Evolutionary conservation across 2,113 vertebrate species (phyloP).

Genomic region (Phyllopteryx taeniolatus): DNA sequence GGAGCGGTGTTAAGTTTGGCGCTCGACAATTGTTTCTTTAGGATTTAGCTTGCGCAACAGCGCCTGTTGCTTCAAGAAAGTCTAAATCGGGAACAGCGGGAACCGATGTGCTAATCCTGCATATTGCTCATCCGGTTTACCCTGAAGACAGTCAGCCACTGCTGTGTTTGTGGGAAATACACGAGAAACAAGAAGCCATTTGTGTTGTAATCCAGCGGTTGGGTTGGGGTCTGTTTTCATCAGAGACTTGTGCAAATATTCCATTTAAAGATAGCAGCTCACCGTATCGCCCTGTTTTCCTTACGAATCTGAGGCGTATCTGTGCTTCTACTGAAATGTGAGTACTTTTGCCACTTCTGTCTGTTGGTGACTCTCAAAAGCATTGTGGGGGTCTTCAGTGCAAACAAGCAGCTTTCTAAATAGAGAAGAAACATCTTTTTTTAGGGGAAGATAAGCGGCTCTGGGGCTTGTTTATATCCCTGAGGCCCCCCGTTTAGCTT

Average conservation of each 20-base stretch:
- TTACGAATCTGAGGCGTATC: conserved; percentile 13
- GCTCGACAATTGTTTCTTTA: background rate
- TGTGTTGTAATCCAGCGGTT: background rate
- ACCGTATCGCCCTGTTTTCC: background rate
- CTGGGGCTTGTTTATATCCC: conserved; percentile 16
- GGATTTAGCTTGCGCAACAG: background rate
- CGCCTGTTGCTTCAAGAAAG: background rate
- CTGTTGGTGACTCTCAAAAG: conserved; percentile 35
- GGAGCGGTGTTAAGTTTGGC: background rate
- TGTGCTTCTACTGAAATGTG: conserved; percentile 6
- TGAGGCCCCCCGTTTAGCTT: background rate
- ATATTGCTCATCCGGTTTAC: background rate
- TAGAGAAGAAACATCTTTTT: conserved; percentile 23
- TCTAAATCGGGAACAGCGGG: background rate
- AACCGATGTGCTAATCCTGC: background rate
- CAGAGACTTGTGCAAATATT: background rate
- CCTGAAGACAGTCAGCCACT: background rate
- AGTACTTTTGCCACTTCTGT: conserved; percentile 16
- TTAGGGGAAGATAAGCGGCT: conserved; percentile 27
- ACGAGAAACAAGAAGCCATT: background rate
- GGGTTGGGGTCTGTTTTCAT: background rate
- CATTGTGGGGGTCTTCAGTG: conserved; percentile 18
- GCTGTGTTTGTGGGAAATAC: background rate
- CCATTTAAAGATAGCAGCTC: background rate
- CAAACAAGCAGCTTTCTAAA: conserved; percentile 49